Base-by-base conservation (phyloP, 2,797 vertebrate species). In the Perodicticus potto region DNA sequence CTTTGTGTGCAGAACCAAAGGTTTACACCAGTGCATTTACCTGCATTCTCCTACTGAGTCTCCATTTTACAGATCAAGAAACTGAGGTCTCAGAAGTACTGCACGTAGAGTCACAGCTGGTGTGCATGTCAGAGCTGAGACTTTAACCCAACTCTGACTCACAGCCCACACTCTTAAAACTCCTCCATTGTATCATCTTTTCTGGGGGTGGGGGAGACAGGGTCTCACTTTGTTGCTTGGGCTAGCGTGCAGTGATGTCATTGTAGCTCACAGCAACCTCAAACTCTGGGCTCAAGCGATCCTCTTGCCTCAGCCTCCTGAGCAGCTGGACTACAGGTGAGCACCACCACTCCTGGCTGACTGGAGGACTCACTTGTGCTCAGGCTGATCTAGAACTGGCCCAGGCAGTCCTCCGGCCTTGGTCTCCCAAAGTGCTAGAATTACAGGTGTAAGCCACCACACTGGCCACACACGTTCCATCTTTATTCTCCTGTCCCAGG, bases 61-160 rank as follows among this genome's bases (percentile, higher is more conserved):
- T 34, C 86, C 91, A 86, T 37, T 77, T 91, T 37, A 32, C 74
- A 80, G 91, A 63, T 25, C 67, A 63, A 13, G 81, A 89, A 86
- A 77, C 63, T 0, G 22, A 81, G 87, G 20, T n/a, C 65, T 32
- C 16, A 11, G n/a, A 67, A 77, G 20, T 61, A 27, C 7, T 16
- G 43, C 25, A 11, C n/a, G 13, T n/a, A 25, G 55, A 20, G 11
- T 55, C 27, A 7, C 3, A 10, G 80, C 76, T 76, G 1, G 0
- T 8, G 7, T 14, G 6, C 4, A 5, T 7, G 65, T 45, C 73
- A 25, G n/a, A 69, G 14, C n/a, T 59, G 87, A 59, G 37, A 53
- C 61, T 59, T 49, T 34, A 43, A 34, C 49, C 20, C 14, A 14
- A 2, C 9, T 82, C 7, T 43, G 88, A 76, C 57, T 57, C 27